Evolutionary conservation across 2,888 invertebrate species (phyloP).

Genomic region (Mechanitis messenoides): DNA sequence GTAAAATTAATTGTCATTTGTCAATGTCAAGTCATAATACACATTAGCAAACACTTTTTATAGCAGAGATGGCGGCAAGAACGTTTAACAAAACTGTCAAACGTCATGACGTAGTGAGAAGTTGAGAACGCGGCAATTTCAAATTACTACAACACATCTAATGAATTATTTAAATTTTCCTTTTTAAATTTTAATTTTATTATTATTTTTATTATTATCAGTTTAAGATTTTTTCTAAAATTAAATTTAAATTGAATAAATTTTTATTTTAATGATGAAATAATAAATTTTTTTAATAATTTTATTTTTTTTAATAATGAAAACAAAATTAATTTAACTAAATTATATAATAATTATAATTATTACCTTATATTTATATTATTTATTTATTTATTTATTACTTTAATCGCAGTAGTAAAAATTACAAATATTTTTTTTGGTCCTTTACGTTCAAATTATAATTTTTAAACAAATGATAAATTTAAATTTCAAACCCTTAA

Average conservation of each 20-base stretch:
- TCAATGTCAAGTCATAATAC: too few relatives aligned
- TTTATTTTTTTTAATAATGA: constrained; percentile 53
- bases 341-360: constrained; percentile 73
- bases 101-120: too few relatives aligned
- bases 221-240: constrained; percentile 36
- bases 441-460: constrained; percentile 55
- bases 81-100: too few relatives aligned
- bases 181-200: constrained; percentile 42
- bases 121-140: too few relatives aligned
- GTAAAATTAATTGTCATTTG: too few relatives aligned
- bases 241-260: constrained; percentile 52
- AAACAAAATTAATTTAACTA: constrained; percentile 67
- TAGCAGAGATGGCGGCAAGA: too few relatives aligned
- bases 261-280: constrained; percentile 42
- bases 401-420: constrained; percentile 76
- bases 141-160: too few relatives aligned
- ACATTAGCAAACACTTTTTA: too few relatives aligned
- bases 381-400: constrained; percentile 78
- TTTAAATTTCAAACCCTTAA: constrained; percentile 57
- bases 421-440: constrained; percentile 71
- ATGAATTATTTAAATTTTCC: constrained; percentile 71
- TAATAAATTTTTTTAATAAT: constrained; percentile 39
- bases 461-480: constrained; percentile 57
- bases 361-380: constrained; percentile 69
- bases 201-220: constrained; percentile 37